Percentiles rank a stretch among this genome's conserved stretches.
phyloP scores from a whole-genome alignment of 2,888 invertebrate genomes.

The Odontocolon sp. region DNA sequence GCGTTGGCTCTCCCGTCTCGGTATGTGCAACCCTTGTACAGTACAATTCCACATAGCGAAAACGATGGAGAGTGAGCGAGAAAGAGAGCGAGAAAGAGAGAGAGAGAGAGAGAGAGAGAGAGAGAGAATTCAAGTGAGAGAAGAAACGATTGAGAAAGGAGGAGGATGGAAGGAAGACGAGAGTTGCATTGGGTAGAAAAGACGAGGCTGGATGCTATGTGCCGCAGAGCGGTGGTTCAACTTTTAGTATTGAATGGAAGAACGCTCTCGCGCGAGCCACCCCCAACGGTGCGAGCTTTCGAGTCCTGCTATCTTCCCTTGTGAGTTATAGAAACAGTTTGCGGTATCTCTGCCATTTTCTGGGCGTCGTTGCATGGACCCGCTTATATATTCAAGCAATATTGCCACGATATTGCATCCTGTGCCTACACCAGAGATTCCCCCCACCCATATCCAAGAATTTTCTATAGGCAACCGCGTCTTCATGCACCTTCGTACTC shows the following conservation, averaged over 20 bases:
- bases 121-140: conserved; percentile 27
- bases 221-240: conserved; percentile 58
- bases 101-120: conserved; percentile 11
- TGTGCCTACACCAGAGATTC: conserved; percentile 59
- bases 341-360: conserved; percentile 72
- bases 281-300: conserved; percentile 25
- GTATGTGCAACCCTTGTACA: no score
- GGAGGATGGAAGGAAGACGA: neutral
- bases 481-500: conserved; percentile 19
- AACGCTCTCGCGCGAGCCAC: conserved; percentile 49
- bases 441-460: neutral
- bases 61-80: conserved; percentile 2
- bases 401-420: conserved; percentile 75
- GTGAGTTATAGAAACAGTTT: conserved; percentile 76
- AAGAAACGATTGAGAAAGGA: conserved; percentile 11
- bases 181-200: neutral
- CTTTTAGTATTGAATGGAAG: conserved; percentile 65
- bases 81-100: conserved; percentile 50
- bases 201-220: no score
- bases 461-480: conserved; percentile 2
- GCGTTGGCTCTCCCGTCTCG: no score
- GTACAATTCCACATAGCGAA: no score
- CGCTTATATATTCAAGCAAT: conserved; percentile 72
- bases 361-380: conserved; percentile 67
- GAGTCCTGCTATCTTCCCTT: conserved; percentile 54